phyloP scores from a whole-genome alignment of 2,888 invertebrate species.

The Dexiosoma caninum region DNA sequence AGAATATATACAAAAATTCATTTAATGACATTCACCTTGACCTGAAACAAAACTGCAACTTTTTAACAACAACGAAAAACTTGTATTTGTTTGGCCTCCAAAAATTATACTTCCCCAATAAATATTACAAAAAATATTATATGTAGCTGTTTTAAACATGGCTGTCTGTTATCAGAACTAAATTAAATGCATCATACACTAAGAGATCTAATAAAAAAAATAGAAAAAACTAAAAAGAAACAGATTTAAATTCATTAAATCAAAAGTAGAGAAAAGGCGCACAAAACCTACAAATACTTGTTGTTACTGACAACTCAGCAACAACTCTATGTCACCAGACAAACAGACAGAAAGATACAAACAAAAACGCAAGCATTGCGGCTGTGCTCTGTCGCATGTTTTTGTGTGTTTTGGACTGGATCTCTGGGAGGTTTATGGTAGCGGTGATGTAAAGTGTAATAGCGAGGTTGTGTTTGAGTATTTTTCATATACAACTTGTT shows the following conservation, averaged over 20 bases:
- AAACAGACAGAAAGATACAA: background rate
- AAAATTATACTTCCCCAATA: constrained; percentile 1
- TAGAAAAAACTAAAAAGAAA: background rate
- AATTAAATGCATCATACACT: background rate
- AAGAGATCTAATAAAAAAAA: background rate
- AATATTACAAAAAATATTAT: too few relatives aligned
- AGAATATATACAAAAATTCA: background rate
- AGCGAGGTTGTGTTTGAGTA: constrained; percentile 10
- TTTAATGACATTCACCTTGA: constrained; percentile 31
- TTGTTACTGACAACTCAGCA: constrained; percentile 12
- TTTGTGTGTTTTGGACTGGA: constrained; percentile 3
- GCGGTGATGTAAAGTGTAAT: constrained; percentile 9
- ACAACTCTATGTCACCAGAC: constrained; percentile 22
- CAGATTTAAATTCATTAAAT: constrained; percentile 35
- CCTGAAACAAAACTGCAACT: constrained; percentile 14
- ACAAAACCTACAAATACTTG: background rate
- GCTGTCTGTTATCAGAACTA: background rate
- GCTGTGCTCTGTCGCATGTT: background rate
- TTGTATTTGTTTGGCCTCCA: background rate
- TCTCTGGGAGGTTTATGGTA: background rate
- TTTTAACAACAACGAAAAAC: background rate
- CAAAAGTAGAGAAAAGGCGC: constrained; percentile 11
- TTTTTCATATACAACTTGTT: constrained; percentile 48
- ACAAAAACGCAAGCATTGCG: background rate
- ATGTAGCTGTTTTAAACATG: too few relatives aligned